Evolutionary conservation across 2,888 invertebrate species (phyloP).

Genomic region (Carcina quercana): DNA sequence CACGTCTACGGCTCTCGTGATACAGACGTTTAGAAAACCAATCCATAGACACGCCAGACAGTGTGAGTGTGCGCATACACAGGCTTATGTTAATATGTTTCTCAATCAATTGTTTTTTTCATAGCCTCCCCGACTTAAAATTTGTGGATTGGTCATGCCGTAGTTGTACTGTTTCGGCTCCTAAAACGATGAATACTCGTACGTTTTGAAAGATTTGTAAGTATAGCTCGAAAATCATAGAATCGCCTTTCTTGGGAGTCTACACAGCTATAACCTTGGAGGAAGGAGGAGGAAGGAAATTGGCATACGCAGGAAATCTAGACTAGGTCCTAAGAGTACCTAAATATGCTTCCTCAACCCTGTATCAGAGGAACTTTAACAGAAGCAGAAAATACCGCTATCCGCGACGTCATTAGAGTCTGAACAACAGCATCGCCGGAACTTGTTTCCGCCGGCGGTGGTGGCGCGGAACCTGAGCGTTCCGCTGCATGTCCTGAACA

Average conservation of each 20-base stretch:
- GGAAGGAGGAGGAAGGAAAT: not conserved
- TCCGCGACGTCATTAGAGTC: not conserved
- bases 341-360: not conserved
- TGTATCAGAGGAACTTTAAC: not conserved
- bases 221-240: no score
- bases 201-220: no score
- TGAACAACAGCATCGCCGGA: slow-evolving; percentile 21
- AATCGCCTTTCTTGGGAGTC: not conserved
- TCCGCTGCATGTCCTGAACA: slow-evolving; percentile 34
- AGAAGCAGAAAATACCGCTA: not conserved
- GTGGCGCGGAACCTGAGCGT: slow-evolving; percentile 26
- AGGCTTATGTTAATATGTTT: no score
- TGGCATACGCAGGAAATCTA: not conserved
- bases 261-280: not conserved
- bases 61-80: no score
- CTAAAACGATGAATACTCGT: no score
- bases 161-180: no score
- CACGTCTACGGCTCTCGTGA: no score
- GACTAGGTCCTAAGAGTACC: not conserved
- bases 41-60: no score
- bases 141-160: no score
- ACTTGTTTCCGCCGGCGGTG: slow-evolving; percentile 7
- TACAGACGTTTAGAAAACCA: no score
- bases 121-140: no score
- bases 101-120: no score